phyloP scores from a whole-genome alignment of 2,888 invertebrate genomes.

The Imbricaverruca yamaguchii region DNA sequence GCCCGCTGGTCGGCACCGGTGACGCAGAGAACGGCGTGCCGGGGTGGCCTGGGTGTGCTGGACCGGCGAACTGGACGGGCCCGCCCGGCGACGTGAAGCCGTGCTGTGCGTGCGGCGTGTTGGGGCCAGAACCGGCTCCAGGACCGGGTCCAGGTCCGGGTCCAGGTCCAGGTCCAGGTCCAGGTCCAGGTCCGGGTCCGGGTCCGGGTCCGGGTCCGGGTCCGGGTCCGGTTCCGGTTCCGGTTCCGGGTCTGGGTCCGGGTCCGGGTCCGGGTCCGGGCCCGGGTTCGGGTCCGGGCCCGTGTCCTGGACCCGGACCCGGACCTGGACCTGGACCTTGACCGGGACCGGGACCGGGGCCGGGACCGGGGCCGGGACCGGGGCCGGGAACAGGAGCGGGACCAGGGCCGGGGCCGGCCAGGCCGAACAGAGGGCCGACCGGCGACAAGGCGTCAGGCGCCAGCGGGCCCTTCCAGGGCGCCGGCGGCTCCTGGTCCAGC shows the following conservation, averaged over 20 bases:
- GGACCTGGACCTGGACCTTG: no score
- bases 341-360: no score
- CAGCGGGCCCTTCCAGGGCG: constrained; percentile 17
- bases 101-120: constrained; percentile 11
- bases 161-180: not conserved
- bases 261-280: no score
- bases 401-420: not conserved
- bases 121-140: no score
- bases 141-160: no score
- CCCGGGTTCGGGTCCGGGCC: no score
- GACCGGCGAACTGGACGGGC: not conserved
- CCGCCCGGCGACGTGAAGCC: not conserved
- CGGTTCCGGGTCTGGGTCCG: no score
- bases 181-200: no score
- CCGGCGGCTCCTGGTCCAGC: constrained; percentile 6
- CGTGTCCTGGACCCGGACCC: no score
- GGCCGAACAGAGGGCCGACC: constrained; percentile 13
- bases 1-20: not conserved
- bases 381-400: no score
- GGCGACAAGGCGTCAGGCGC: not conserved
- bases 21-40: not conserved
- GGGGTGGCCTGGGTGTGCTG: not conserved
- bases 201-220: not conserved
- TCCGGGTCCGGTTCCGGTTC: not conserved
- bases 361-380: no score